Evolutionary conservation across 2,888 invertebrate species (phyloP), one percentile per base, ranked within the genome.

Genomic region (Dynastes hyllus): DNA sequence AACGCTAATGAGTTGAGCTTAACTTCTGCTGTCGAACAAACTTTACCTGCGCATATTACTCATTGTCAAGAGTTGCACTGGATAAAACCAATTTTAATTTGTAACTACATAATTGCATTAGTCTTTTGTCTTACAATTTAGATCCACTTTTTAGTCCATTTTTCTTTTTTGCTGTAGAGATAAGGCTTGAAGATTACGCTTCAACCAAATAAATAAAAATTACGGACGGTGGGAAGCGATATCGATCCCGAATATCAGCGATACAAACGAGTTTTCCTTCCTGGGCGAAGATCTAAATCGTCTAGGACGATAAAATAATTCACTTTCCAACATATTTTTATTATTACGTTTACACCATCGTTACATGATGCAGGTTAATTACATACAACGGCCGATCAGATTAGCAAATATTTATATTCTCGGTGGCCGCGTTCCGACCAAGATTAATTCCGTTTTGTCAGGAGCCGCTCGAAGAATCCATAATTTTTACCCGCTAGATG

Each of bases 371-470:
- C 58, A 73, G 73, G 73, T 73, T 73, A 73, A 73, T 73, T 73
- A 73, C 73, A 73, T 73, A 73, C 73, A 55, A 61, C 58, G 58
- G 55, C 32, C 40, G 58, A 73, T 73, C 73, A 73, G 73, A 73
- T 73, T 73, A 73, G 73, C 73, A 73, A 73, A 73, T 73, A 73
- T 73, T 73, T 73, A 73, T 73, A 73, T 73, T 58, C 73, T 58
- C 37, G 73, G 58, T 58, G 73, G 73, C 58, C 73, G 73, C 55
- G 73, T 58, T 58, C 45, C 37, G 58, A 58, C 58, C 73, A 73
- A 73, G 73, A 73, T 73, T 73, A 73, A 73, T 73, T 73, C 61
- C 58, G 58, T 73, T 71, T 73, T 73, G 73, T 73, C 73, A 73
- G 73, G 61, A 73, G 73, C 58, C 11, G 73, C 58, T 37, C 37